Evolutionary conservation across 2,888 invertebrate genomes (phyloP), one percentile per base, ranked within the genome.

Genomic region (Eupeodes luniger): DNA sequence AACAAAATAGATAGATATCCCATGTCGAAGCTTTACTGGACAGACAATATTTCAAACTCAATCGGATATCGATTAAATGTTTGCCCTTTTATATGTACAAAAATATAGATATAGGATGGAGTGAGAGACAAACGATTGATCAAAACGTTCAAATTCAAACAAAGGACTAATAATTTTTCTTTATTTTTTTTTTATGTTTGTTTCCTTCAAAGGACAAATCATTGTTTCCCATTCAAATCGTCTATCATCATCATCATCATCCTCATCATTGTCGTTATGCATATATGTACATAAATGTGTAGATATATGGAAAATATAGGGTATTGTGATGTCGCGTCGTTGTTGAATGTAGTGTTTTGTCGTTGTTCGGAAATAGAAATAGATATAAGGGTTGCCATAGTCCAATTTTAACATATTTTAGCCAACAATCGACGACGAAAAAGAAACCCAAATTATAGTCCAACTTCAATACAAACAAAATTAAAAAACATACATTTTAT

Each of bases 171-270:
- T 88, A 81, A 78, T 74, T 81, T 81, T 16, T n/a, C 12, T 51
- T n/a, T 12, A 11, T 51, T 12, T 51, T 12, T 14, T n/a, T 51
- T 12, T 51, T 12, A 27, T 27, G 27, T 27, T 19, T 55, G 16
- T 66, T 88, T 81, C 85, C 85, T 85, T 75, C 67, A 81, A 66
- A 88, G 81, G 88, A 78, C 85, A 85, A 88, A 88, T 88, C 88
- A 81, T 85, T 78, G 81, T 75, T 81, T 85, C 85, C 88, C 81
- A 85, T 88, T 88, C 81, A 85, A 88, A 85, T 64, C 75, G 87
- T 88, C 77, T 77, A 85, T 88, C 80, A 81, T 77, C 74, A 47
- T 77, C 74, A 47, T 66, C 44, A 19, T 67, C 27, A 51, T 51
- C 53, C 7, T 61, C 10, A 51, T 49, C 16, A 14, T 27, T 2